Base-by-base conservation (phyloP, 2,113 vertebrate genomes). In the Sinosuthora webbiana region DNA sequence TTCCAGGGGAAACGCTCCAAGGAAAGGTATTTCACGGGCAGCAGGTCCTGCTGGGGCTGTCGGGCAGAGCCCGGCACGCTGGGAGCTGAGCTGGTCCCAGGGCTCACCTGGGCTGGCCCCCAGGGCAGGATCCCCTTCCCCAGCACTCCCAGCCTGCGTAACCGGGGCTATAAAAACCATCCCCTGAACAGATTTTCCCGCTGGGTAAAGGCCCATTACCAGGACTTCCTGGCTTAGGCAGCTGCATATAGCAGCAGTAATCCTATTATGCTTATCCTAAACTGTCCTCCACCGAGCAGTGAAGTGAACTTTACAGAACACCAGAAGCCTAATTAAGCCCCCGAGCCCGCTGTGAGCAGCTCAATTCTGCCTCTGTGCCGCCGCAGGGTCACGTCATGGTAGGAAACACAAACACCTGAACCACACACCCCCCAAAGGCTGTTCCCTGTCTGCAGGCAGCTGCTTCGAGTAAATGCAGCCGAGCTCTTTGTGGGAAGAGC, bases 241-340 rank as follows among this genome's bases (percentile, higher is more conserved):
- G 93, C 97, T 92, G 78, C 39, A 95, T 97, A 96, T 98, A 98
- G 97, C 94, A 97, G 92, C 18, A 2, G 42, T 68, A 97, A 98
- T 95, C 97, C 95, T 97, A 97, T 98, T 97, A 97, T 55, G 89
- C 87, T 97, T 95, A 97, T 96, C 97, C 97, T 94, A 94, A 96
- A 95, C 93, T 83, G 96, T 97, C 97, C 96, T 97, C 94, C 88
- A 75, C 86, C 20, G 33, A 96, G 90, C 89, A 94, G 96, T 68
- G 89, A 88, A 95, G 95, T 85, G 96, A 97, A 97, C 96, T 96
- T 93, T 87, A 59, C 57, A 82, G 93, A 94, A 53, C 91, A 83
- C 59, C 47, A 50, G 89, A 70, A 93, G 87, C 94, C 93, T 91
- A 96, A 96, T 93, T 88, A 95, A 92, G 79, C 65, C 88, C 64